phyloP scores from a whole-genome alignment of 2,797 vertebrate genomes.

The Catharus ustulatus region DNA sequence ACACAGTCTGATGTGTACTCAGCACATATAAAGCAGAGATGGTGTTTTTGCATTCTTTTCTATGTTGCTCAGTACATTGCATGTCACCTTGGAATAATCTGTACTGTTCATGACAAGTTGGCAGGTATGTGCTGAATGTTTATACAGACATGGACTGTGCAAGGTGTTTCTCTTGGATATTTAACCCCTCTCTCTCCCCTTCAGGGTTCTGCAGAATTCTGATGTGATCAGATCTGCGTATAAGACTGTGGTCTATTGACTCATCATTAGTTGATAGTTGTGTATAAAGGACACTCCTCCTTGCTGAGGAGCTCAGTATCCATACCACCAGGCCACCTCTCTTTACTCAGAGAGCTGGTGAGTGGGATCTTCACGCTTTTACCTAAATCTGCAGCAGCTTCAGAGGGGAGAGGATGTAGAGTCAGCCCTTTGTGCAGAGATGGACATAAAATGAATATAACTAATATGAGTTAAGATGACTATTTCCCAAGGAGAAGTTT shows the following conservation, averaged over 20 bases:
- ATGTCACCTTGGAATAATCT: background rate
- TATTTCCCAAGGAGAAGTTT: background rate
- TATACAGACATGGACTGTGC: background rate
- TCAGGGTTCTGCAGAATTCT: background rate
- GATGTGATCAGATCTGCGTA: background rate
- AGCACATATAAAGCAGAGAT: background rate
- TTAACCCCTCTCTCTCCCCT: background rate
- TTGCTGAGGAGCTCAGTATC: background rate
- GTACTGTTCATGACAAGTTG: background rate
- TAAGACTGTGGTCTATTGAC: background rate
- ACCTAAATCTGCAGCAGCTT: background rate
- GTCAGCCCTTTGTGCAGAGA: background rate
- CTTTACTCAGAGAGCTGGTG: background rate
- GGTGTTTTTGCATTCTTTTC: background rate
- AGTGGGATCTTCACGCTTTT: background rate
- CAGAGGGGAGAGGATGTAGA: background rate
- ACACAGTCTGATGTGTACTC: background rate
- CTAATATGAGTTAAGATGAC: background rate
- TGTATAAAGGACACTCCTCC: background rate
- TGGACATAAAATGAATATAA: background rate
- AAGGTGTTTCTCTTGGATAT: background rate
- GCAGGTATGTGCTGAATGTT: background rate
- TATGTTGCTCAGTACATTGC: background rate
- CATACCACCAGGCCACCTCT: accelerated
- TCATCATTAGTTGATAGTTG: background rate